Base-by-base conservation (phyloP, 2,888 invertebrate species). In the Drosophila lutescens region DNA sequence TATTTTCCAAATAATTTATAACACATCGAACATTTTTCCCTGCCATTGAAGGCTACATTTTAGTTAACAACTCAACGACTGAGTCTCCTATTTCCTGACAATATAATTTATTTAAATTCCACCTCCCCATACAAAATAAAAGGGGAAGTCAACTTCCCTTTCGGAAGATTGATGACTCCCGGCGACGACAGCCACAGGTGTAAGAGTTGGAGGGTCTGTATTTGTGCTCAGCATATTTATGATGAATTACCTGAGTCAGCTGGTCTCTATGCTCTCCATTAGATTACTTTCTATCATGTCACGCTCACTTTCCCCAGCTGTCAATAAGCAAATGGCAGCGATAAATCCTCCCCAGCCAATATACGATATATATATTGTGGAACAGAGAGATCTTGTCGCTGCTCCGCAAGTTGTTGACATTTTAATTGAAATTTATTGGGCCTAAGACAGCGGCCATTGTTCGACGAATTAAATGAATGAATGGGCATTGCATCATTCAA, bases 251-350 rank as follows among this genome's bases (percentile, higher is more conserved):
- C 67, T 62, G 53, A 75, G 66, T 47, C 44, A 49, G 46, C 56
- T 70, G 44, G 50, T 54, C 40, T 54, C 40, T 51, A 50, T 49
- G 38, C 58, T 61, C 61, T 61, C 68, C 76, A 71, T 81, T 79
- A 69, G 71, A 78, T 74, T 76, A 74, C 75, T 58, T 76, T 80
- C 69, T 78, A 80, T 72, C 76, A 58, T 79, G 76, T 81, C 81
- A 84, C 66, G 74, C 67, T 49, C 43, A 50, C 58, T 65, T 69
- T 69, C 56, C 58, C 50, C 47, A 68, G 76, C 84, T 82, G 81
- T 84, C 81, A 82, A 82, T 82, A 84, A 78, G 79, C 78, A 81
- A 82, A 73, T 84, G 78, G 60, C 40, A 56, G 74, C 77, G 60
- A 82, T 82, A 84, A 84, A 84, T 82, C 78, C 78, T 58, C 43